Evolutionary conservation across 2,888 invertebrate species (phyloP).

Genomic region (Helicoverpa assulta): DNA sequence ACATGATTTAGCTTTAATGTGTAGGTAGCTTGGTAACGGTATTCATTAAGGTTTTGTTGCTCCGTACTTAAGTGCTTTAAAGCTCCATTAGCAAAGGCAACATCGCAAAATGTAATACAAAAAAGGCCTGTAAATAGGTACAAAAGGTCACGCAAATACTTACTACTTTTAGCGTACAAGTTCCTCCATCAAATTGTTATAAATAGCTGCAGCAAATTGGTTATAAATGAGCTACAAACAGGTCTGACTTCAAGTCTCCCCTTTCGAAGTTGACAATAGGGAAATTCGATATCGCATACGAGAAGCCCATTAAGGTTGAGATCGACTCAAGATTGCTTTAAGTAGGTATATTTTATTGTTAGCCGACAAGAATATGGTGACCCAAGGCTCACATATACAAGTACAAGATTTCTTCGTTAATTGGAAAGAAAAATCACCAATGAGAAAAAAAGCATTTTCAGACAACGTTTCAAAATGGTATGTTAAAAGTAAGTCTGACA

Average conservation of each 20-base stretch:
- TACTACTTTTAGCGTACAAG: conserved; percentile 57
- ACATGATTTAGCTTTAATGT: conserved; percentile 10
- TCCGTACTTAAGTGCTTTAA: background rate
- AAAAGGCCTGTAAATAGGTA: too few species aligned
- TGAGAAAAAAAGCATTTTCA: too few species aligned
- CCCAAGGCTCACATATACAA: background rate
- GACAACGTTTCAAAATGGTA: too few species aligned
- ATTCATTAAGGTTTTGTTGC: conserved; percentile 29
- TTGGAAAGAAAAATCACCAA: too few species aligned
- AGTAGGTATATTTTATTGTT: conserved; percentile 71
- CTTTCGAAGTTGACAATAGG: conserved; percentile 70
- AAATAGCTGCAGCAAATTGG: conserved; percentile 78
- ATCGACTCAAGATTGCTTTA: conserved; percentile 62
- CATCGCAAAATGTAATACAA: too few species aligned
- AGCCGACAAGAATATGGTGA: conserved; percentile 23
- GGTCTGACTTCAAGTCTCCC: conserved; percentile 65
- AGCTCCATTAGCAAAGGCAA: conserved; percentile 34
- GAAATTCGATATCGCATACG: conserved; percentile 70
- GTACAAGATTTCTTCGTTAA: background rate
- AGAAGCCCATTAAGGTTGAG: conserved; percentile 68
- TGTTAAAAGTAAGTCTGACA: too few species aligned
- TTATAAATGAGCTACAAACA: conserved; percentile 79
- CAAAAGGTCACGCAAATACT: conserved; percentile 36
- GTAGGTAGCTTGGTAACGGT: conserved; percentile 19
- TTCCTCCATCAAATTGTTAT: conserved; percentile 70